These are phyloP conservation scores for Patella pellucida DNA, from an alignment of 2,888 invertebrate species.

Conservation along the genomic window DNA sequence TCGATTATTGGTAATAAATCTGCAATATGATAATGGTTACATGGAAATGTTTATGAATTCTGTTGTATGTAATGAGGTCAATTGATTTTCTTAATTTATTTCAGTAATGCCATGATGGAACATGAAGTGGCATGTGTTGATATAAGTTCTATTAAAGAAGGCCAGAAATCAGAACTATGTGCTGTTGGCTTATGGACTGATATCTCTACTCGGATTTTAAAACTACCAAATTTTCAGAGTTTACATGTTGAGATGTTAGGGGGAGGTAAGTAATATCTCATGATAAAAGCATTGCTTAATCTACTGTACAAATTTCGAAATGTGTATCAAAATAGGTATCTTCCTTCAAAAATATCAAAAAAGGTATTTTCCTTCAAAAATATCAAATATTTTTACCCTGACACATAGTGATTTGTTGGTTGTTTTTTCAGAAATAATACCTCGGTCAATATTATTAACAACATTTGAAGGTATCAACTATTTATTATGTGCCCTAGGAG, in stretches of 20 bases:
- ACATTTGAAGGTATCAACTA: slow-evolving; percentile 88
- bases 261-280: slow-evolving; percentile 73
- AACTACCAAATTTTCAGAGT: slow-evolving; percentile 84
- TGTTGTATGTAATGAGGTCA: too few species aligned
- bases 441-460: slow-evolving; percentile 94
- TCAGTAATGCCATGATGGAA: slow-evolving; percentile 77
- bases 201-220: slow-evolving; percentile 89
- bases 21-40: too few species aligned
- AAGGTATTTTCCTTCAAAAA: too few species aligned
- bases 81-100: slow-evolving; percentile 23
- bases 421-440: slow-evolving; percentile 85
- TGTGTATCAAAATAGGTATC: too few species aligned
- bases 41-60: too few species aligned
- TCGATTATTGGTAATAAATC: too few species aligned
- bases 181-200: slow-evolving; percentile 98
- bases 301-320: too few species aligned
- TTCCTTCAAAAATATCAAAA: too few species aligned
- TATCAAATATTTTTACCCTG: too few species aligned
- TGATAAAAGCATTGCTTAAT: neutral
- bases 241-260: slow-evolving; percentile 89
- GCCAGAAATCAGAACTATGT: slow-evolving; percentile 74
- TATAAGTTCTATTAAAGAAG: slow-evolving; percentile 79
- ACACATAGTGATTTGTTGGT: too few species aligned
- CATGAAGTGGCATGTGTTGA: slow-evolving; percentile 97
- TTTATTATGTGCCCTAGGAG: slow-evolving; percentile 84